Evolutionary conservation across 2,888 invertebrate genomes (phyloP).

Genomic region (Agriopis aurantiaria): DNA sequence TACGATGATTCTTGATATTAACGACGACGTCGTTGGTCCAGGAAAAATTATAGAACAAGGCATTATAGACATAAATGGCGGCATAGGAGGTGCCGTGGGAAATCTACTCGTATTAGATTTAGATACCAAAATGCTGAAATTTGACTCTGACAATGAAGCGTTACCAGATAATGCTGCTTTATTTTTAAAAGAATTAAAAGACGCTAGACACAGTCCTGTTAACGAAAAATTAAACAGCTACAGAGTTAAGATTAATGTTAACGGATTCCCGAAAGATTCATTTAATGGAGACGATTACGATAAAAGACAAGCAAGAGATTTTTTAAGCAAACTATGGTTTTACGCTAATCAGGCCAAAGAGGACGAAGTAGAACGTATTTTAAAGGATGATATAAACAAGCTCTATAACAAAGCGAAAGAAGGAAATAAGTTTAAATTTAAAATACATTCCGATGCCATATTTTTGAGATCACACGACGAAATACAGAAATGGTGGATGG

Average conservation of each 20-base stretch:
- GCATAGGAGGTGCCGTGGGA: constrained; percentile 59
- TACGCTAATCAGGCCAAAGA: constrained; percentile 60
- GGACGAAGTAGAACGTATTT: constrained; percentile 51
- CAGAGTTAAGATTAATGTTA: constrained; percentile 49
- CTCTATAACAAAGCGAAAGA: constrained; percentile 50
- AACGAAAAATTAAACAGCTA: constrained; percentile 38
- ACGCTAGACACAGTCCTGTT: neutral
- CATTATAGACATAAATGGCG: constrained; percentile 50
- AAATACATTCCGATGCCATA: constrained; percentile 59
- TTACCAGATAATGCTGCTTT: constrained; percentile 48
- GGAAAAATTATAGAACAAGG: constrained; percentile 47
- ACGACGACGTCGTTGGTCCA: constrained; percentile 47
- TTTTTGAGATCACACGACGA: constrained; percentile 60
- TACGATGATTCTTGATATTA: constrained; percentile 44
- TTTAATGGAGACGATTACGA: constrained; percentile 53
- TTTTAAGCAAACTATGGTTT: constrained; percentile 57
- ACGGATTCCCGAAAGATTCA: constrained; percentile 53
- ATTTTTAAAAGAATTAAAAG: constrained; percentile 41
- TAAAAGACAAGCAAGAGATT: constrained; percentile 51
- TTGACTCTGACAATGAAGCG: constrained; percentile 42
- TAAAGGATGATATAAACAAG: constrained; percentile 54
- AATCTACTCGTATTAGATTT: constrained; percentile 51
- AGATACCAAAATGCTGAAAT: constrained; percentile 45
- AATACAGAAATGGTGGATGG: constrained; percentile 64
- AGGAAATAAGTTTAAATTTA: constrained; percentile 50